Base-by-base conservation (phyloP, 2,888 invertebrate genomes). In the Amphimallon solstitiale region DNA sequence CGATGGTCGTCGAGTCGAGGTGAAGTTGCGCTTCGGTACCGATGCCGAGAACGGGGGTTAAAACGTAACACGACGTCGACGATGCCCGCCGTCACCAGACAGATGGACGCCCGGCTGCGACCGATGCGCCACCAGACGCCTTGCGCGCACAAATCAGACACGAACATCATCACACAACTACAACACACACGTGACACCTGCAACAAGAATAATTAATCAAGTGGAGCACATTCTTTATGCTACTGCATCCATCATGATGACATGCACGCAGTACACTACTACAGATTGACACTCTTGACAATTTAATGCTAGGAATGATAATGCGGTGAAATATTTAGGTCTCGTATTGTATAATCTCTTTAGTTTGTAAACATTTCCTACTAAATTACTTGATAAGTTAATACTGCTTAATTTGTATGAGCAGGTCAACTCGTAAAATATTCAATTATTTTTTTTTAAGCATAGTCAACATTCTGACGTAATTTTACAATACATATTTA, bases 1-100 rank as follows among this genome's bases (percentile, higher is more conserved):
- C 37, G 15, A 17, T 17, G n/a, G 17, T 5, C 29, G 9, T 17
- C 19, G 10, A 15, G 56, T 49, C 21, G 12, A 23, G 48, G 29
- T 35, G 51, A 12, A 37, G 63, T 37, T 21, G 63, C 40, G 40
- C 17, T 15, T n/a, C 15, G 23, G n/a, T 40, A 19, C 19, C 72
- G 73, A 21, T 15, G 21, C 29, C 72, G 73, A 70, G 68, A 67
- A 71, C 70, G 71, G 51, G 63, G 51, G 40, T 49, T 62, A 48
- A 37, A 48, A 21, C 61, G 62, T 40, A 40, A 51, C 38, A 38
- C 70, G 73, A 72, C 72, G 76, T 68, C 72, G 75, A 72, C 74
- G 75, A 73, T 74, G 76, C n/a, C 76, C 75, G 71, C 70, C 73
- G 74, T 72, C 75, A 72, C 74, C 74, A 76, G 76, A 77, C 78